These are phyloP conservation scores for Glandiceps talaboti DNA, from an alignment of 53 echinoderm and acorn worm genomes.

Conservation along the genomic window DNA sequence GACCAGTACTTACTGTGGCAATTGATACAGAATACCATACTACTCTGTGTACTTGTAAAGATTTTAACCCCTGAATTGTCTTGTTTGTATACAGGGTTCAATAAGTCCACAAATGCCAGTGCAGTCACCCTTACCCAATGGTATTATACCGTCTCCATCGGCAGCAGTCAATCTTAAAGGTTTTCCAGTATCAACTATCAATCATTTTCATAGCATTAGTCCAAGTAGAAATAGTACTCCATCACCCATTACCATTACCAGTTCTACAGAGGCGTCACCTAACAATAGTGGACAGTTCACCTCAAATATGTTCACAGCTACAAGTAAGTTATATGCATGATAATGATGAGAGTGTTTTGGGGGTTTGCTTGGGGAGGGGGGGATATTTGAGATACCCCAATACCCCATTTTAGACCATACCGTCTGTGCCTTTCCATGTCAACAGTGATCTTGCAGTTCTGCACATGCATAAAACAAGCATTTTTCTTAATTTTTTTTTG, in stretches of 20 bases:
- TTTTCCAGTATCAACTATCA: conserved; percentile 9
- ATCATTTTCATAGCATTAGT: conserved; percentile 39
- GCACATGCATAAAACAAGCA: no score
- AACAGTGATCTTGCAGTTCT: no score
- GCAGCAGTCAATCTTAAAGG: neutral
- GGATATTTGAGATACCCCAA: no score
- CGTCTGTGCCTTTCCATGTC: no score
- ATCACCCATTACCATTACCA: conserved; percentile 53
- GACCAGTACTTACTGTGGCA: no score
- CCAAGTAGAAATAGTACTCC: conserved; percentile 79
- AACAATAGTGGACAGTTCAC: conserved; percentile 18
- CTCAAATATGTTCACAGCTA: neutral
- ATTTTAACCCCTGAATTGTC: no score
- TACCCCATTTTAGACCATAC: no score
- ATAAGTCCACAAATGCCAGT: conserved; percentile 67
- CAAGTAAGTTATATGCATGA: neutral
- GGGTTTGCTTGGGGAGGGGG: no score
- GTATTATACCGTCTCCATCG: conserved; percentile 74
- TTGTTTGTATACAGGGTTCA: conserved; percentile 69
- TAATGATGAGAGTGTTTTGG: no score
- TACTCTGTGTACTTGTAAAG: no score
- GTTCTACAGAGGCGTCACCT: conserved; percentile 60
- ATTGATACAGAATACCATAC: no score
- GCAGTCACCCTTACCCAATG: conserved; percentile 55
- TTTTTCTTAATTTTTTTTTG: no score